A percentile compares a stretch with the other conserved stretches of the same genome.
phyloP scores from a whole-genome alignment of 1,140 invertebrate species.

The Meloidogyne chitwoodi region DNA sequence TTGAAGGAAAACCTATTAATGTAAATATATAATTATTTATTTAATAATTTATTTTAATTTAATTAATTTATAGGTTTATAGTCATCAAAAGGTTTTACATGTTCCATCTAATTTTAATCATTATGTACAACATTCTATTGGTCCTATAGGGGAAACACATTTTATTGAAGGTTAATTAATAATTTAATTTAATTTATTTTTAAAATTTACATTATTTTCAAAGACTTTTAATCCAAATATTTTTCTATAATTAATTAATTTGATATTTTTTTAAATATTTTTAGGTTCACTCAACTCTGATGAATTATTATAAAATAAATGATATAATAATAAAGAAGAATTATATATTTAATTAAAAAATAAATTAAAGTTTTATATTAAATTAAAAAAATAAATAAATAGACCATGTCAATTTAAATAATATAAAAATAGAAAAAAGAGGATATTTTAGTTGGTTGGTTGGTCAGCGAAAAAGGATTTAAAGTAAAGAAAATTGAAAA shows the following conservation, averaged over 20 bases:
- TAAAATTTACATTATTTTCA: too few relatives aligned
- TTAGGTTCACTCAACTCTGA: neutral
- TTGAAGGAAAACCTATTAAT: too few relatives aligned
- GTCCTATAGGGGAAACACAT: neutral
- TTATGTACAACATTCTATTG: neutral
- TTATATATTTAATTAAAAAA: neutral
- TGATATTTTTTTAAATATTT: neutral
- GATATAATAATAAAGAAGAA: neutral
- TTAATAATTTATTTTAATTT: too few relatives aligned
- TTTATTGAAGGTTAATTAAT: too few relatives aligned
- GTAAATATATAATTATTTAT: too few relatives aligned
- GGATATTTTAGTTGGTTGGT: neutral
- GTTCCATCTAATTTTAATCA: neutral
- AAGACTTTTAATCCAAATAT: too few relatives aligned
- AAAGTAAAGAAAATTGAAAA: neutral
- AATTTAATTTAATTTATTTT: too few relatives aligned
- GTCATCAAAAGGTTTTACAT: neutral
- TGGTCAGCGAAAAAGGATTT: neutral
- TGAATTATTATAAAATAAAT: neutral
- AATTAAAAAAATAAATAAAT: neutral
- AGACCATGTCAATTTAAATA: neutral
- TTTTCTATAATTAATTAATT: too few relatives aligned
- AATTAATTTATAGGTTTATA: neutral
- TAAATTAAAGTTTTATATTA: neutral
- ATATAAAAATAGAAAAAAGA: too few relatives aligned